Evolutionary conservation across 1,140 invertebrate genomes (phyloP), one percentile per base, ranked within the genome.

Genomic region (Helicoverpa armigera): DNA sequence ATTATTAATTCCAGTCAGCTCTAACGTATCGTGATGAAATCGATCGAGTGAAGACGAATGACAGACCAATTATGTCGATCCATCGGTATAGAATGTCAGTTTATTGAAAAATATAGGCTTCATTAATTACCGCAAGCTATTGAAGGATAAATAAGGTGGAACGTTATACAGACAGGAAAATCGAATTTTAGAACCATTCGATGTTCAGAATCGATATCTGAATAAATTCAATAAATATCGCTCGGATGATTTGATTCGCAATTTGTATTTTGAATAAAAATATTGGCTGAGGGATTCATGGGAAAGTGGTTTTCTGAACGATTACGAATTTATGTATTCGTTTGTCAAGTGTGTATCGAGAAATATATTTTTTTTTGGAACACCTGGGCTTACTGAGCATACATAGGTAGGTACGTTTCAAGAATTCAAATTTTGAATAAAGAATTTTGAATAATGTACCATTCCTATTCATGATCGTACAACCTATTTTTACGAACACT

Each of bases 1-100:
- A 77, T 77, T 67, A 77, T 77, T 18, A 53, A 77, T 77, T 77
- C 61, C 12, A 77, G 75, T 77, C 75, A 77, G 74, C 60, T 16
- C 18, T 14, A 77, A 77, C 31, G 61, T 43, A 77, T 77, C 61
- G 61, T 67, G 61, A 54, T 77, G 61, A 77, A 77, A 77, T 61
- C 18, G 75, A n/a, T 53, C 61, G 23, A 54, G 14, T 53, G 75
- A 77, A 29, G 29, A 65, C n/a, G 16, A 12, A 65, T 67, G 75
- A 77, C 50, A 77, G 29, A 61, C 60, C 75, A 77, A 77, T 77
- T 77, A 65, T 51, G 60, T 74, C 16, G 16, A 75, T 12, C 18
- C 31, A 50, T 14, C 56, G 4, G 1, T 13, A 50, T 60, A 65
- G 14, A 56, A 29, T 16, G 60, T 67, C 54, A 14, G 51, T 18